Base-by-base conservation (phyloP, 2,888 invertebrate species). In the Mantis religiosa region DNA sequence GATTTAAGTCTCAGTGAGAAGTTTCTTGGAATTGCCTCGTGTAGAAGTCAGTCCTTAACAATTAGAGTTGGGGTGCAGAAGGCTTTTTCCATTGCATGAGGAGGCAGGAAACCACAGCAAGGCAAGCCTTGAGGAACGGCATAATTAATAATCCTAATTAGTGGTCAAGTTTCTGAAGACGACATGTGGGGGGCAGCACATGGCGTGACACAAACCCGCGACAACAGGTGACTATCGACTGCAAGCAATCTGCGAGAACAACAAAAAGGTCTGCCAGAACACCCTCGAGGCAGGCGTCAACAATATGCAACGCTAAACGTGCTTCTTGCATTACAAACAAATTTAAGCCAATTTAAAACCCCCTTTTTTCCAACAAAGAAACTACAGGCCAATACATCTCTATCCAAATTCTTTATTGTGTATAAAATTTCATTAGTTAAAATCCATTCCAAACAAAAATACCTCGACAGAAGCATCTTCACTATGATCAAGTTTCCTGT, bases 81-180 rank as follows among this genome's bases (percentile, higher is more conserved):
- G 25, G 54, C n/a, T 71, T 71, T 34, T 71, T 25, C 54, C 25
- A 71, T 71, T 20, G 54, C 54, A 71, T 71, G 54, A 71, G 54
- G 20, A 71, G 54, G 54, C 54, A 71, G 54, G 54, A 71, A 71
- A 71, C 54, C 54, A 41, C 41, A 41, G 41, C 12, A 12, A 41
- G 41, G 54, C 54, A 71, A 71, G 82, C 87, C 71, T 87, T 87
- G 30, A 87, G 87, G 87, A 87, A 82, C 82, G 27, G 25, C 41
- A 82, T 87, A 87, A 87, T 87, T 87, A 87, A 87, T 82, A 41
- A 82, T 87, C 87, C 27, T 87, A 87, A 87, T 87, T 87, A 87
- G 87, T 87, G 87, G 87, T 87, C 87, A 87, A 41, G 41, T 71
- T 34, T 28, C 25, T 25, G 34, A 15, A 41, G 82, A 82, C 87